phyloP scores from a whole-genome alignment of 2,113 vertebrate genomes.

The Lampris megalopsis region DNA sequence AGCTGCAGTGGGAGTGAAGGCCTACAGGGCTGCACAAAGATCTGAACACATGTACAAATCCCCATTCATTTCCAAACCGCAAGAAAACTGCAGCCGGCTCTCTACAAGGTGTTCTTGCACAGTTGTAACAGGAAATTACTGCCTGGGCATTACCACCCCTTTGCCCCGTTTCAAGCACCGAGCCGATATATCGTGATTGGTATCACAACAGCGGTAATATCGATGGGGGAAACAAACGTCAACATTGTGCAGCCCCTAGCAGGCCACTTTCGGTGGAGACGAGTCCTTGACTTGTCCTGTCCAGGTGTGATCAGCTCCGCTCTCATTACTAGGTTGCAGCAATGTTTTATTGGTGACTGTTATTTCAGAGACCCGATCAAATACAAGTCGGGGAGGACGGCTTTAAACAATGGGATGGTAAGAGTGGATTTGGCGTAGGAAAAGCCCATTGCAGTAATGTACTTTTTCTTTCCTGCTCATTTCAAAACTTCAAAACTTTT shows the following conservation, averaged over 20 bases:
- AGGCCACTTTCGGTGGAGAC: constrained; percentile 73
- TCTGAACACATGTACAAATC: background rate
- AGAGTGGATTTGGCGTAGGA: constrained; percentile 88
- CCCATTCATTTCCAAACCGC: background rate
- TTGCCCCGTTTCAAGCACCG: background rate
- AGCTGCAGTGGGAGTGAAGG: background rate
- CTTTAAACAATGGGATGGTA: constrained; percentile 93
- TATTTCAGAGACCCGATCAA: constrained; percentile 90
- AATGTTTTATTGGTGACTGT: constrained; percentile 90
- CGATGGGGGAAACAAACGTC: background rate
- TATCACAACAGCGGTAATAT: background rate
- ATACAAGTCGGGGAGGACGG: constrained; percentile 89
- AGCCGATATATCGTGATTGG: background rate
- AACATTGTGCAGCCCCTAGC: background rate
- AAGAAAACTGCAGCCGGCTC: background rate
- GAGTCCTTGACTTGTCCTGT: constrained; percentile 78
- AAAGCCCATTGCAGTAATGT: constrained; percentile 83
- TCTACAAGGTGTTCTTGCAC: background rate
- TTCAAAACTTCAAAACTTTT: constrained; percentile 39
- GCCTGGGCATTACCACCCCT: background rate
- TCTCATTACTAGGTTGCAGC: constrained; percentile 82
- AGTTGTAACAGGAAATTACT: too few species aligned
- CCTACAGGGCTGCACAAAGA: background rate
- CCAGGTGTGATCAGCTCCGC: constrained; percentile 85
- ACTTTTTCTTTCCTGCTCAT: constrained; percentile 82